Evolutionary conservation across 2,797 vertebrate genomes (phyloP).

Genomic region (Syncerus caffer): DNA sequence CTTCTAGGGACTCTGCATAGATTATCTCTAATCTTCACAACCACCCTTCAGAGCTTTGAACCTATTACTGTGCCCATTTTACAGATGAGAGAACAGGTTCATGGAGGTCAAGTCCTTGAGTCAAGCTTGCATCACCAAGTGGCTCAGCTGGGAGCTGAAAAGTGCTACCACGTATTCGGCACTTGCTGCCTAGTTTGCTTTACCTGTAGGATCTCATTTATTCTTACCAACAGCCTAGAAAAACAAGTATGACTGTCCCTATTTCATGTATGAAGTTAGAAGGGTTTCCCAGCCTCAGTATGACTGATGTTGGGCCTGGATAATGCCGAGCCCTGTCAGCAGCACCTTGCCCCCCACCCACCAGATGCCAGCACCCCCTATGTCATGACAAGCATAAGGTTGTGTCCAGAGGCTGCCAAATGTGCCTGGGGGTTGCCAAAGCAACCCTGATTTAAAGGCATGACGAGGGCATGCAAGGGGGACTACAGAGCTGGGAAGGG

Average conservation of each 20-base stretch:
- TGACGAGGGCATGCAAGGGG: rapidly evolving
- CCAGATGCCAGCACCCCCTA: neutral
- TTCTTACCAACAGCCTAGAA: neutral
- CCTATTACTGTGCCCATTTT: neutral
- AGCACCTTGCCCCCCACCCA: no score
- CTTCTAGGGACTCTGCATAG: neutral
- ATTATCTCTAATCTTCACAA: neutral
- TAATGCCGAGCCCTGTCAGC: rapidly evolving
- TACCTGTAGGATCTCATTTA: rapidly evolving
- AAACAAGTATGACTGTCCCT: neutral
- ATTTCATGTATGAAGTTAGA: neutral
- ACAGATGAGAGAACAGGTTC: neutral
- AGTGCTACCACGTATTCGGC: neutral
- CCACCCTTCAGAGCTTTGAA: neutral
- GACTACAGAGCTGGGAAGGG: neutral
- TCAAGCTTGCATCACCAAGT: neutral
- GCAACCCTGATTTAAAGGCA: neutral
- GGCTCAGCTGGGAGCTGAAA: neutral
- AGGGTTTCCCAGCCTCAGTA: neutral
- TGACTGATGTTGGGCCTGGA: neutral
- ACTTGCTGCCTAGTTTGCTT: neutral
- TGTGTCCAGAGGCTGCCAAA: neutral
- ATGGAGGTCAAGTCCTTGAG: neutral
- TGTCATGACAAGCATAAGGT: neutral
- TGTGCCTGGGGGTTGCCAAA: neutral